These are phyloP conservation scores for Ochropacha duplaris DNA, from an alignment of 2,888 invertebrate species.

Conservation along the genomic window DNA sequence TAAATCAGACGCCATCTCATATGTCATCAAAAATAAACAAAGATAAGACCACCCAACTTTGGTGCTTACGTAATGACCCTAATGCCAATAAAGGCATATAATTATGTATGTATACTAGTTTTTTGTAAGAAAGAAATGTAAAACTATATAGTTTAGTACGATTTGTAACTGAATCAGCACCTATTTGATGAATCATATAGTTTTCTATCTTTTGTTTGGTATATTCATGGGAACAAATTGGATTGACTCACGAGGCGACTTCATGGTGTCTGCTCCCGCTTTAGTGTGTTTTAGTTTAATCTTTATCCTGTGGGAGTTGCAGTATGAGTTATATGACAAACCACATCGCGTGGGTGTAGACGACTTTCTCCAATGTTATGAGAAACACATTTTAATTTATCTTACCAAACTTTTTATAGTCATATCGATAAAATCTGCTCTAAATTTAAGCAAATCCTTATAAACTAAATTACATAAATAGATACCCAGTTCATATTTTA, in stretches of 20 bases:
- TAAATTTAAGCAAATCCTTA: not conserved
- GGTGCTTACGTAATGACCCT: too few species aligned
- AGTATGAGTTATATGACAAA: slow-evolving; percentile 26
- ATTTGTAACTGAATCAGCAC: too few species aligned
- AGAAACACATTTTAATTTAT: slow-evolving; percentile 35
- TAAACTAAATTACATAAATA: too few species aligned
- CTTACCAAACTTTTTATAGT: not conserved
- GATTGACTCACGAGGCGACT: not conserved
- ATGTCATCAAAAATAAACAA: too few species aligned
- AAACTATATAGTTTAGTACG: too few species aligned
- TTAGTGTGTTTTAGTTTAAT: slow-evolving; percentile 51
- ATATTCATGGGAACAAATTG: not conserved
- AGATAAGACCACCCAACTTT: too few species aligned
- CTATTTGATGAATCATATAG: too few species aligned
- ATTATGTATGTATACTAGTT: too few species aligned
- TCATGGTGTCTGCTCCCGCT: slow-evolving; percentile 22
- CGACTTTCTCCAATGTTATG: slow-evolving; percentile 36
- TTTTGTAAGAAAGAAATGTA: too few species aligned
- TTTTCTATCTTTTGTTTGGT: not conserved
- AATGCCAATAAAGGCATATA: too few species aligned
- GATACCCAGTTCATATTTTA: too few species aligned
- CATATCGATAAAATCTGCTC: not conserved
- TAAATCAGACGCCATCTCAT: too few species aligned
- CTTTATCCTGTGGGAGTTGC: slow-evolving; percentile 46
- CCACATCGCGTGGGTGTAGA: slow-evolving; percentile 46